Evolutionary conservation across 2,888 invertebrate genomes (phyloP).

Genomic region (Panopea generosa): DNA sequence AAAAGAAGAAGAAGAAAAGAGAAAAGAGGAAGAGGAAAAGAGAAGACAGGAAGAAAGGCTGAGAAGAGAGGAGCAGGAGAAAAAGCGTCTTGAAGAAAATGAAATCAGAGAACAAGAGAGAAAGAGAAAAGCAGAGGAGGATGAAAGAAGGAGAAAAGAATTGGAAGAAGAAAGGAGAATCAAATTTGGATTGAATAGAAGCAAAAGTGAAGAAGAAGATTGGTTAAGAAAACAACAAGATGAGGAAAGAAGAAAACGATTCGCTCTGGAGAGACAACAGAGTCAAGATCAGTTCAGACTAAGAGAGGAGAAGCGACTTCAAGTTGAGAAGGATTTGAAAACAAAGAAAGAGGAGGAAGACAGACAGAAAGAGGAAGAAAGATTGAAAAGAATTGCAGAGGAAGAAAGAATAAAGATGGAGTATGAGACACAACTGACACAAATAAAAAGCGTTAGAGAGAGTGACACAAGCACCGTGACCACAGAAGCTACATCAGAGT

Average conservation of each 20-base stretch:
- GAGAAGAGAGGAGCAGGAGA: conserved; percentile 16
- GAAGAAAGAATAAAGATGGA: conserved; percentile 40
- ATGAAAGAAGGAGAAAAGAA: conserved; percentile 35
- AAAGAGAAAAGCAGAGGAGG: conserved; percentile 30
- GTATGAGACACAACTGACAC: conserved; percentile 31
- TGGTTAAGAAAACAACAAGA: conserved; percentile 14
- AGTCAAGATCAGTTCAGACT: conserved; percentile 19
- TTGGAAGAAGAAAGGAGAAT: conserved; percentile 15
- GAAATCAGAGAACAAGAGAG: conserved; percentile 10
- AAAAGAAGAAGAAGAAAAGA: conserved; percentile 15
- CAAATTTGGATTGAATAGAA: conserved; percentile 15
- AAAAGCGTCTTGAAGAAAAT: conserved; percentile 18
- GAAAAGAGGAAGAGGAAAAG: conserved; percentile 12
- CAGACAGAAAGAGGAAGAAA: conserved; percentile 28
- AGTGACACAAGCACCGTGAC: conserved; percentile 21
- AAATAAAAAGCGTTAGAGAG: conserved; percentile 44
- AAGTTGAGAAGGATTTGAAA: conserved; percentile 28
- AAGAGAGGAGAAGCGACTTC: conserved; percentile 32
- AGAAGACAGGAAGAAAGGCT: neutral
- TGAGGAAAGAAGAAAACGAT: conserved; percentile 23
- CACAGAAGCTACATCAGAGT: no score
- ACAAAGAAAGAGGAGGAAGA: conserved; percentile 22
- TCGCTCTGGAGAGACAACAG: conserved; percentile 29
- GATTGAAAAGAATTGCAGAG: conserved; percentile 21
- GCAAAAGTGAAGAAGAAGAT: conserved; percentile 26